Evolutionary conservation across 1,140 invertebrate genomes (phyloP).

Genomic region (Portunus trituberculatus): DNA sequence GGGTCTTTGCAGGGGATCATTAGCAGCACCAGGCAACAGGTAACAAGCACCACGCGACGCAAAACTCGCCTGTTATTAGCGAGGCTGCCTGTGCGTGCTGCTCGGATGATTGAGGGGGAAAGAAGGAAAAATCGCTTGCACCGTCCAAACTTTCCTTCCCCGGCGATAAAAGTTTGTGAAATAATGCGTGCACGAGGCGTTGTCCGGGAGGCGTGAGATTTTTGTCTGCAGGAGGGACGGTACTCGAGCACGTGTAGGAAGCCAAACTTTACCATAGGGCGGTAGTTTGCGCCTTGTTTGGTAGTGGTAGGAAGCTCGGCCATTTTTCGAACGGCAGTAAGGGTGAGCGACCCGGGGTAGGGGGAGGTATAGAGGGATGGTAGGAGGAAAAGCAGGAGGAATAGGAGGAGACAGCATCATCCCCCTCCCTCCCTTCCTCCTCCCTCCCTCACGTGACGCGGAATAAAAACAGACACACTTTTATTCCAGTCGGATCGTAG

Average conservation of each 20-base stretch:
- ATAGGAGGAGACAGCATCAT: not conserved
- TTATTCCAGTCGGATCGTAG: not conserved
- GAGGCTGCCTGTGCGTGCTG: not conserved
- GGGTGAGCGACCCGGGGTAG: not conserved
- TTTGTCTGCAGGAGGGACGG: not conserved
- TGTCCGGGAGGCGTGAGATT: conserved; percentile 16
- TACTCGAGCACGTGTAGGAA: conserved; percentile 10
- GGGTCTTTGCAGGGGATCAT: too few relatives aligned
- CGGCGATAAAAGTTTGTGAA: not conserved
- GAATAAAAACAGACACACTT: conserved; percentile 2
- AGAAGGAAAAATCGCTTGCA: conserved; percentile 8
- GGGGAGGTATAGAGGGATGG: not conserved
- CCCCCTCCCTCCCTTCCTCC: not conserved
- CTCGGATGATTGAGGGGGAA: not conserved
- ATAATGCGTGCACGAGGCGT: not conserved
- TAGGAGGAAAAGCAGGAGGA: not conserved
- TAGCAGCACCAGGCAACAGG: too few relatives aligned
- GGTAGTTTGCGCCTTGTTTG: conserved; percentile 12
- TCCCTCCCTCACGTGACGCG: not conserved
- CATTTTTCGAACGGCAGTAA: not conserved
- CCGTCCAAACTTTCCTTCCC: not conserved
- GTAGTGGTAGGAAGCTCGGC: not conserved
- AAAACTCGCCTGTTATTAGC: not conserved
- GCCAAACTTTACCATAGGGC: not conserved
- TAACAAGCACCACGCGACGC: not conserved